phyloP scores from a whole-genome alignment of 2,888 invertebrate species.

The Urechis unicinctus region DNA sequence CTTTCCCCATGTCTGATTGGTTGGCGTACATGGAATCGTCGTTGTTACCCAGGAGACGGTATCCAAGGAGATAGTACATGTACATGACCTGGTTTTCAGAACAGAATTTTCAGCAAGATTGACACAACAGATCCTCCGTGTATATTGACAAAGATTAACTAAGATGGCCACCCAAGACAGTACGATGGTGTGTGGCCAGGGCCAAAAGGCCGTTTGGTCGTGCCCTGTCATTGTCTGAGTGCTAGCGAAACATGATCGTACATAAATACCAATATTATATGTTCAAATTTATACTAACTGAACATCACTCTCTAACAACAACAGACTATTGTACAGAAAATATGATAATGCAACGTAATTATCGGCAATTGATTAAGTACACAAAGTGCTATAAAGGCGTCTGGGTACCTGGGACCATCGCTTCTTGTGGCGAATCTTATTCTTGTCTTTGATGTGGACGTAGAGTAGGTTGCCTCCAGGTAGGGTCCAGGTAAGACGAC shows the following conservation, averaged over 20 bases:
- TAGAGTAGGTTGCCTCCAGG: constrained; percentile 96
- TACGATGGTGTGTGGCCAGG: too few relatives aligned
- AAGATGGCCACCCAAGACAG: too few relatives aligned
- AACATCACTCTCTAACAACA: too few relatives aligned
- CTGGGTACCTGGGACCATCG: constrained; percentile 81
- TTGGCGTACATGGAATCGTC: constrained; percentile 22
- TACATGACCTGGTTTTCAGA: constrained; percentile 19
- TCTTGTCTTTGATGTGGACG: constrained; percentile 91
- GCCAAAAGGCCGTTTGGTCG: too few relatives aligned
- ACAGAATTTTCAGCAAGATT: too few relatives aligned
- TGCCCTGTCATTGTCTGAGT: too few relatives aligned
- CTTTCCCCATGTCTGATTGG: constrained; percentile 18
- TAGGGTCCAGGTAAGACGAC: constrained; percentile 82
- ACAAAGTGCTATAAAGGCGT: too few relatives aligned
- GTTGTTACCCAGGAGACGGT: constrained; percentile 46
- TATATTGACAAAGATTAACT: too few relatives aligned
- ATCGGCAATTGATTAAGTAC: neutral
- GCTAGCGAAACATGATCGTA: too few relatives aligned
- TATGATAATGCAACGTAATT: neutral
- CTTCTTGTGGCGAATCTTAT: constrained; percentile 91
- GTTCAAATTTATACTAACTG: too few relatives aligned
- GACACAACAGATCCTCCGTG: too few relatives aligned
- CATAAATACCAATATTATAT: too few relatives aligned
- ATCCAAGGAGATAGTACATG: constrained; percentile 24
- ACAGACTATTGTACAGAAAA: neutral